A percentile compares a stretch with the other conserved stretches of the same genome.
Conservation (phyloP, 37 sponge, comb jelly and placozoan genomes). For the Halichondria panicea region DNA sequence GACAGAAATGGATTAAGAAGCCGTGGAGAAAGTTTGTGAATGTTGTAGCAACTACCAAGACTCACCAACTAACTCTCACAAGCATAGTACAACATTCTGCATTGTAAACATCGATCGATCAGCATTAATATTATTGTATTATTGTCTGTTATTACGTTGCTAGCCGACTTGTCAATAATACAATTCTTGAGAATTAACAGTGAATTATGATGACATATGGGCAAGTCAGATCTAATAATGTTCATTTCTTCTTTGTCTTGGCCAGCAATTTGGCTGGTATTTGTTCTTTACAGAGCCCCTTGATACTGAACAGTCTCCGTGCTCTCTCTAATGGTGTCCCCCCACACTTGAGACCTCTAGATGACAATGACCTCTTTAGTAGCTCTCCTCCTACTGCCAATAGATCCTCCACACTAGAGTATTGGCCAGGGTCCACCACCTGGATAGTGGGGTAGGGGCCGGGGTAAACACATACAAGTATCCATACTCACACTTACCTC, state of each 20-base stretch:
- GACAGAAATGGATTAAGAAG: constrained; percentile 41
- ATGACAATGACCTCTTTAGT: constrained; percentile 60
- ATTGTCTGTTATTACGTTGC: too few relatives aligned
- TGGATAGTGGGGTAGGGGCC: too few relatives aligned
- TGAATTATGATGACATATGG: too few relatives aligned
- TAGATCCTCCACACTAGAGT: constrained; percentile 53
- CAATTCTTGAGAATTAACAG: too few relatives aligned
- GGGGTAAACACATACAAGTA: too few relatives aligned
- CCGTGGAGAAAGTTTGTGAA: constrained; percentile 59
- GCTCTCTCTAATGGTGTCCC: constrained; percentile 83
- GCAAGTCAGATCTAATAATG: too few relatives aligned
- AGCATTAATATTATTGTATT: too few relatives aligned
- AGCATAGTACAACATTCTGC: too few relatives aligned
- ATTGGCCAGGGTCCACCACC: constrained; percentile 39
- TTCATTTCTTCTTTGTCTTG: constrained; percentile 41
- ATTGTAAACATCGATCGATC: too few relatives aligned
- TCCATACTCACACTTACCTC: too few relatives aligned
- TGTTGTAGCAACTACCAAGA: constrained; percentile 15
- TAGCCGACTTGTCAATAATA: too few relatives aligned
- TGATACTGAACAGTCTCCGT: constrained; percentile 74
- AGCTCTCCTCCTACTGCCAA: constrained; percentile 59
- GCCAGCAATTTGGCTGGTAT: constrained; percentile 74
- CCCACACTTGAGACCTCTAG: constrained; percentile 92
- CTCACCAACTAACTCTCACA: constrained; percentile 24
- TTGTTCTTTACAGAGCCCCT: constrained; percentile 55